Evolutionary conservation across 1,140 invertebrate species (phyloP), one percentile per base, ranked within the genome.

Genomic region (Drosophila seguyi): DNA sequence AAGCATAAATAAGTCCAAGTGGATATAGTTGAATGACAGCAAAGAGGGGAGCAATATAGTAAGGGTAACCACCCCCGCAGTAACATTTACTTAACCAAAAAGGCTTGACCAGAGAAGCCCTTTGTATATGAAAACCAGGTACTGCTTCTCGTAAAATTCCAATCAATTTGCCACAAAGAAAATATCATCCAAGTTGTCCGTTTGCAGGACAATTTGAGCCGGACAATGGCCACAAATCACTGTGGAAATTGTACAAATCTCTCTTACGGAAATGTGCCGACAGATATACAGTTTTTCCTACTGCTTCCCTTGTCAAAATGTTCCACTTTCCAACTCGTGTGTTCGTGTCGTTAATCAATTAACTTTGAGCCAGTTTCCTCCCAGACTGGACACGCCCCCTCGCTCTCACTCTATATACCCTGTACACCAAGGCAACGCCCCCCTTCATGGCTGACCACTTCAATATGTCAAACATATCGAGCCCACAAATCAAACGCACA

Each of bases 191-290:
- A 44, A 18, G 45, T 47, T 27, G 25, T 48, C 45, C 45, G 25
- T 27, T 77, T 77, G 42, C 42, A 50, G 79, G 62, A 76, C 81
- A 85, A 91, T 91, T 91, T 91, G 77, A 45, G 58, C 68, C 38
- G 90, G 80, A 92, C 90, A 92, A 92, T 91, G 86, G 75, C 48
- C 80, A 69, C 78, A 91, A 87, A 83, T 82, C 83, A 87, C 52
- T 44, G 83, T 56, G 62, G 42, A 67, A 69, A 68, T 71, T 73
- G 69, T 72, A 41, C 53, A 72, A 72, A 71, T 74, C 50, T 72
- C 55, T 67, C 60, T 48, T 48, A 18, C 31, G 71, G 72, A 63
- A 45, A 71, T 74, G 48, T 67, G 71, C 41, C 66, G 58, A 63
- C 31, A 58, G 67, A 59, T 61, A 38, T 52, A 73, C 55, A 56